phyloP scores from a whole-genome alignment of 2,888 invertebrate species.

The Cheiracanthium punctorium region DNA sequence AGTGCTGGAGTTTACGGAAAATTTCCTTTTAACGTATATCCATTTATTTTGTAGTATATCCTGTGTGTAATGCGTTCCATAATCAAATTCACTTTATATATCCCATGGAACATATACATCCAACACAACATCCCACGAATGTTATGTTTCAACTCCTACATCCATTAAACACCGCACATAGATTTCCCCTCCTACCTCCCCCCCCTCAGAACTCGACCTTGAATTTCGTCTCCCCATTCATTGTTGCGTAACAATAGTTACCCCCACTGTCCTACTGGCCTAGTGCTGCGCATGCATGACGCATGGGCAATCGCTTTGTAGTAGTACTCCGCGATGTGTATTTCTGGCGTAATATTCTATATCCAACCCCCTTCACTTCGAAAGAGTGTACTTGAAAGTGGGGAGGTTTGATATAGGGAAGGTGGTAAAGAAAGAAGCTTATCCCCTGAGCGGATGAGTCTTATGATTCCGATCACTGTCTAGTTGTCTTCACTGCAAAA shows the following conservation, averaged over 20 bases:
- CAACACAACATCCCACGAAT: not conserved
- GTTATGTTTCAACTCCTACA: slow-evolving; percentile 16
- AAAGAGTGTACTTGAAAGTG: not conserved
- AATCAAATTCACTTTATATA: no score
- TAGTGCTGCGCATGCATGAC: slow-evolving; percentile 64
- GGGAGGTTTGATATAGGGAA: no score
- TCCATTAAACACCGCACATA: slow-evolving; percentile 42
- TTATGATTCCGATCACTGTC: no score
- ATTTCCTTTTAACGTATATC: no score
- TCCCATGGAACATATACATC: no score
- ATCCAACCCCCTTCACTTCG: not conserved
- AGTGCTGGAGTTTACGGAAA: no score
- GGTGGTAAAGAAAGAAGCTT: no score
- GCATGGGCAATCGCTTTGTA: slow-evolving; percentile 46
- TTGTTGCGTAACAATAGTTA: slow-evolving; percentile 63
- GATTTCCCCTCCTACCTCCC: slow-evolving; percentile 13
- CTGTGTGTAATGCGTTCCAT: no score
- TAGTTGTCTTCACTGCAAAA: no score
- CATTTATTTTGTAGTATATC: no score
- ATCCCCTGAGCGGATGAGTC: no score
- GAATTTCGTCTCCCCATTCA: slow-evolving; percentile 41
- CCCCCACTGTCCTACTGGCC: slow-evolving; percentile 62
- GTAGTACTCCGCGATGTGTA: not conserved
- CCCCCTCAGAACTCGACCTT: slow-evolving; percentile 45
- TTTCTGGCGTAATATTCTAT: no score